Base-by-base conservation (phyloP, 2,888 invertebrate genomes). In the Catocala fraxini region DNA sequence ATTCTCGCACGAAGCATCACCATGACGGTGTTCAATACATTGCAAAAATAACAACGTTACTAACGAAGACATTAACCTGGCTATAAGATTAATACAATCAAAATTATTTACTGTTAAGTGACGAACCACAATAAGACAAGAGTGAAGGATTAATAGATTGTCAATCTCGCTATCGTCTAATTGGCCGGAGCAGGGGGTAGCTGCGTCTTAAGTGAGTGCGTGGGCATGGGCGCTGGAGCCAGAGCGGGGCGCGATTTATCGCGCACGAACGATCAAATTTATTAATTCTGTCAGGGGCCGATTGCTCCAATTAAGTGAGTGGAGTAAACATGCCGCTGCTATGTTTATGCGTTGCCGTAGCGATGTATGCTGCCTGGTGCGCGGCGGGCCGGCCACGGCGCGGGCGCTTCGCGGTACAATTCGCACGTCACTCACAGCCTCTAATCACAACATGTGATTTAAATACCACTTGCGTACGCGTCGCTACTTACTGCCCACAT, bases 241-340 rank as follows among this genome's bases (percentile, higher is more conserved):
- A 71, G 75, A 81, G 73, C 73, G 71, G 72, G 76, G 74, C 72
- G 70, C 78, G 80, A 89, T 90, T 89, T 92, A 92, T 89, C 84
- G 84, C 81, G 60, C 77, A 75, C 84, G 75, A 79, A 82, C 84
- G 83, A 85, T 89, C 82, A 83, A 87, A 91, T 92, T 91, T 91
- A 92, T 91, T 89, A 90, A 90, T 89, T 87, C 90, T 88, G 90
- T 90, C 88, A 80, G 81, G 78, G 81, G 84, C 80, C 88, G 89
- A 91, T 91, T 89, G 90, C 87, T 90, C 90, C 89, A 92, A 92
- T 92, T 92, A 92, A 92, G 88, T 82, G 85, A 81, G 81, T 78
- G 82, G 84, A 86, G 89, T 91, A 92, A 91, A 91, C 89, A 89
- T 84, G 87, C 86, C 86, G 83, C 80, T 70, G 80, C 73, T 77